Percentiles rank a stretch among this genome's conserved stretches.
phyloP scores from a whole-genome alignment of 2,797 vertebrate genomes.

The Phalanger gymnotis region DNA sequence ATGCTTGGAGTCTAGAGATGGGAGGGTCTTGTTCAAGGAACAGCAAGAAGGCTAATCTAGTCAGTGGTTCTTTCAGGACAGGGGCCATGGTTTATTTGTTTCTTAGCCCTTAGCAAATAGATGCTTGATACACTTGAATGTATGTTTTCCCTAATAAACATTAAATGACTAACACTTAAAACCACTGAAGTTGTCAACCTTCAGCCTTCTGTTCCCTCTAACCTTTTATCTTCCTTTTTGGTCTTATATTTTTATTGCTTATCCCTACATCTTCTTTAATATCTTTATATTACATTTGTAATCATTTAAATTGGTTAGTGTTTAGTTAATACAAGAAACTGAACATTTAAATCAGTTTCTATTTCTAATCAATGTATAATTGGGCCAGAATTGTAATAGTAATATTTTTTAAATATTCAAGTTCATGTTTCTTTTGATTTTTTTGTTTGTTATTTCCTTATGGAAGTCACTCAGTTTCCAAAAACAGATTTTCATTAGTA shows the following conservation, averaged over 20 bases:
- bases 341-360: slow-evolving; percentile 48
- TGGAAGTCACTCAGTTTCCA: slow-evolving; percentile 2
- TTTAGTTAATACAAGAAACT: slow-evolving; percentile 18
- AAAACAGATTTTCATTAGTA: slow-evolving; percentile 13
- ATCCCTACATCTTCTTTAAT: slow-evolving; percentile 29
- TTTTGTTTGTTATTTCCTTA: background rate
- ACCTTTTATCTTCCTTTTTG: background rate
- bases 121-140: slow-evolving; percentile 42
- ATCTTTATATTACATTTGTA: background rate
- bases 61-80: background rate
- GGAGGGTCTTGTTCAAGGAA: background rate
- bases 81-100: background rate
- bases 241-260: background rate
- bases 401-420: background rate
- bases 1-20: background rate
- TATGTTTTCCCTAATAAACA: slow-evolving; percentile 12
- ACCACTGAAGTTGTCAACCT: slow-evolving; percentile 4
- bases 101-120: background rate
- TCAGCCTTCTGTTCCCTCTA: slow-evolving; percentile 30
- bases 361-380: slow-evolving; percentile 33
- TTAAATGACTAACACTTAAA: slow-evolving; percentile 42
- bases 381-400: background rate
- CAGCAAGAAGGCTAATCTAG: background rate
- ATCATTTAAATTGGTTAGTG: background rate
- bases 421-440: slow-evolving; percentile 11